These are phyloP conservation scores for Diplosoma virens DNA, from an alignment of 23 tunicate species.

Conservation along the genomic window DNA sequence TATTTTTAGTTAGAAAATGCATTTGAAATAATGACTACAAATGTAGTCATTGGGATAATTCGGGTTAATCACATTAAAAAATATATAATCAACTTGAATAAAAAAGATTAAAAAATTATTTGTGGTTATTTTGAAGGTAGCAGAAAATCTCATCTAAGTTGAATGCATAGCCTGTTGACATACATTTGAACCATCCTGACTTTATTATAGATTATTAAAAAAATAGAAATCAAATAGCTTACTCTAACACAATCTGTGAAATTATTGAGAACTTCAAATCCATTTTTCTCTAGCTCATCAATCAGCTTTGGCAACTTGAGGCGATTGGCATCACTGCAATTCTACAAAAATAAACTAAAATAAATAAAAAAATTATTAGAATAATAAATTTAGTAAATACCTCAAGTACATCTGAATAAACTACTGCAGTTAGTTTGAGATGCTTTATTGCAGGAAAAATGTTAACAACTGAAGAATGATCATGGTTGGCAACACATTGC, in stretches of 20 bases:
- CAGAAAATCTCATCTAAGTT: too few species aligned
- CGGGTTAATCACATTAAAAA: too few species aligned
- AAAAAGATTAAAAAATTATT: too few species aligned
- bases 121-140: too few species aligned
- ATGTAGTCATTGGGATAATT: too few species aligned
- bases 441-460: conserved; percentile 89
- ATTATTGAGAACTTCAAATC: conserved; percentile 68
- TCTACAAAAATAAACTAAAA: background rate
- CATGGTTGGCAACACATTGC: conserved; percentile 71
- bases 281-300: conserved; percentile 59
- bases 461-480: conserved; percentile 77
- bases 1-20: too few species aligned
- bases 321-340: conserved; percentile 31
- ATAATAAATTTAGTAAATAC: background rate
- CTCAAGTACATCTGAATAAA: conserved; percentile 43
- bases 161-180: too few species aligned
- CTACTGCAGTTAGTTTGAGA: conserved; percentile 38
- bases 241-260: conserved; percentile 90
- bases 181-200: too few species aligned
- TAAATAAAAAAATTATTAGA: background rate
- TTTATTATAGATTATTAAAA: too few species aligned
- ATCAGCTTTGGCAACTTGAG: conserved; percentile 53
- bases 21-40: too few species aligned
- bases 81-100: too few species aligned
- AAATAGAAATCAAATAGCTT: too few species aligned